Percentiles rank a stretch among this genome's conserved stretches.
These are phyloP conservation scores for Lagocephalus sceleratus DNA, from an alignment of 2,797 vertebrate species.

Conservation along the genomic window DNA sequence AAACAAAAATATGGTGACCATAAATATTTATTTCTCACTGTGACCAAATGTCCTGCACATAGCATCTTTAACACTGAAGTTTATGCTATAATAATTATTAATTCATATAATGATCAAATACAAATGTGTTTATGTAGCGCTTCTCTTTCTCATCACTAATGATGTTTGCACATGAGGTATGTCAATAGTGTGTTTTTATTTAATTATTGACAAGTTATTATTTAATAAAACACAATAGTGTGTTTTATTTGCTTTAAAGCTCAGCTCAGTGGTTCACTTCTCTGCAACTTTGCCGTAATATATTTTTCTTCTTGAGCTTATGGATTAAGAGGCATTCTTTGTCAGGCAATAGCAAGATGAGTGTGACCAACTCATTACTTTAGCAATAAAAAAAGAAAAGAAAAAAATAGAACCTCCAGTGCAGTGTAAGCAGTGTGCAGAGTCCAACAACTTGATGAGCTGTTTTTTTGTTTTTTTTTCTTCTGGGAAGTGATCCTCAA, in stretches of 20 bases:
- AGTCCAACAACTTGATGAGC: slow-evolving; percentile 65
- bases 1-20: too few species aligned
- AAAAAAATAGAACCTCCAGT: slow-evolving; percentile 30
- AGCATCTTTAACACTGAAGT: too few species aligned
- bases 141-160: slow-evolving; percentile 34
- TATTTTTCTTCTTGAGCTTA: slow-evolving; percentile 21
- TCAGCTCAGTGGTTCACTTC: not conserved
- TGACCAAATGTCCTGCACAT: too few species aligned
- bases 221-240: too few species aligned
- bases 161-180: not conserved
- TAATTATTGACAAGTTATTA: too few species aligned
- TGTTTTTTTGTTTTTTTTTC: not conserved
- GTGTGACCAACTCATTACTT: slow-evolving; percentile 62
- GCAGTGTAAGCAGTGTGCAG: slow-evolving; percentile 75
- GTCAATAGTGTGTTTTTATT: not conserved
- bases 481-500: slow-evolving; percentile 42
- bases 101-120: too few species aligned
- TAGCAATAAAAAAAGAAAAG: slow-evolving; percentile 65
- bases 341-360: slow-evolving; percentile 56
- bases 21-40: too few species aligned
- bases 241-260: not conserved
- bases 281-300: too few species aligned
- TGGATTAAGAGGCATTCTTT: slow-evolving; percentile 27
- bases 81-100: too few species aligned
- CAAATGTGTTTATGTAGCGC: too few species aligned